Evolutionary conservation across 1,140 invertebrate species (phyloP).

Genomic region (Monochamus saltuarius): DNA sequence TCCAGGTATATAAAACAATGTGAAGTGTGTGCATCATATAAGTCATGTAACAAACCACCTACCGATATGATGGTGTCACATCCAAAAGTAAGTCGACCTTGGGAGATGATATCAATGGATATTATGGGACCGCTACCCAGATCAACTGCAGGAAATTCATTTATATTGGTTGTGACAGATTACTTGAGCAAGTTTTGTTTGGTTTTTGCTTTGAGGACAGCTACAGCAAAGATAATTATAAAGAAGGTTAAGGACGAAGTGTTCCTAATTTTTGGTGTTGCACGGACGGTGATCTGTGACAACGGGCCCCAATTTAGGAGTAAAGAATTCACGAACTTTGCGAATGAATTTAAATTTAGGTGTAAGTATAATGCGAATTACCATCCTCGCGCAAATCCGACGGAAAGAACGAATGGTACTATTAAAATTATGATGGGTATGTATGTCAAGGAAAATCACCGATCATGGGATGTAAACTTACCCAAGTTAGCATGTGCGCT

Average conservation of each 20-base stretch:
- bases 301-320: constrained; percentile 11
- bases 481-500: constrained; percentile 25
- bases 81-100: constrained; percentile 5
- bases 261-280: constrained; percentile 28
- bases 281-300: constrained; percentile 12
- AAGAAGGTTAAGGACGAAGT: constrained; percentile 13
- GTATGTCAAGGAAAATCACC: constrained; percentile 26
- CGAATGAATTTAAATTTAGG: constrained; percentile 14
- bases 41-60: constrained; percentile 33
- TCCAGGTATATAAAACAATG: constrained; percentile 30
- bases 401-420: constrained; percentile 29
- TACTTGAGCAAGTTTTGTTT: constrained; percentile 19
- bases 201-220: constrained; percentile 15
- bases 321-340: constrained; percentile 10
- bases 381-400: constrained; percentile 32
- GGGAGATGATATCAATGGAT: constrained; percentile 14
- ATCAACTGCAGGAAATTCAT: constrained; percentile 6
- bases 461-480: constrained; percentile 25
- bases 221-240: constrained; percentile 6
- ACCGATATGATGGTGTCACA: constrained; percentile 36
- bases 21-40: constrained; percentile 28
- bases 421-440: constrained; percentile 30
- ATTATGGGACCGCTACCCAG: constrained; percentile 6
- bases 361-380: constrained; percentile 28
- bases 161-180: constrained; percentile 14